phyloP scores from a whole-genome alignment of 2,113 vertebrate species.

The Thryonomys swinderianus region DNA sequence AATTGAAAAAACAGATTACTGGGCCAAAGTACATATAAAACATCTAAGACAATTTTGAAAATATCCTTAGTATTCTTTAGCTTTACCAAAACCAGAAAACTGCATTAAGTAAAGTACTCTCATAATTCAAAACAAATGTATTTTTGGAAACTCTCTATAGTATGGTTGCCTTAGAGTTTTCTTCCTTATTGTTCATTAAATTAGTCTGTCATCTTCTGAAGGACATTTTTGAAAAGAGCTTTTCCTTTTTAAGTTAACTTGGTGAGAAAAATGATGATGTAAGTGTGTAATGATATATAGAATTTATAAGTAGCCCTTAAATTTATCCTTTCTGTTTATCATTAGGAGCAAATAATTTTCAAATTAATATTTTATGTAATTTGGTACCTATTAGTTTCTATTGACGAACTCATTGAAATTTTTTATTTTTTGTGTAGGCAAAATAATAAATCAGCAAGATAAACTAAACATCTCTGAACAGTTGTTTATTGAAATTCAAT shows the following conservation, averaged over 20 bases:
- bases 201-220: slow-evolving; percentile 67
- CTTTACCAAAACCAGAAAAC: slow-evolving; percentile 80
- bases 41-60: neutral
- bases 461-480: slow-evolving; percentile 74
- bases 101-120: slow-evolving; percentile 74
- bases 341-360: slow-evolving; percentile 67
- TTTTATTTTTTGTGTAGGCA: slow-evolving; percentile 70
- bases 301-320: slow-evolving; percentile 30
- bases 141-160: slow-evolving; percentile 66
- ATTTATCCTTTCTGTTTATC: slow-evolving; percentile 54
- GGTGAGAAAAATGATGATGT: neutral
- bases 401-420: slow-evolving; percentile 72
- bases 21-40: neutral
- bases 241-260: slow-evolving; percentile 64
- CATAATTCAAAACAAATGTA: slow-evolving; percentile 82
- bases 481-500: slow-evolving; percentile 80
- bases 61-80: slow-evolving; percentile 62
- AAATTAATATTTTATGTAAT: slow-evolving; percentile 71
- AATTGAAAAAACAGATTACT: neutral
- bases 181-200: slow-evolving; percentile 70
- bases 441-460: slow-evolving; percentile 79
- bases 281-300: neutral
- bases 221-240: slow-evolving; percentile 55
- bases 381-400: slow-evolving; percentile 64
- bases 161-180: slow-evolving; percentile 54